These are phyloP conservation scores for Serilophus lunatus DNA, from an alignment of 2,113 vertebrate species.

Conservation along the genomic window DNA sequence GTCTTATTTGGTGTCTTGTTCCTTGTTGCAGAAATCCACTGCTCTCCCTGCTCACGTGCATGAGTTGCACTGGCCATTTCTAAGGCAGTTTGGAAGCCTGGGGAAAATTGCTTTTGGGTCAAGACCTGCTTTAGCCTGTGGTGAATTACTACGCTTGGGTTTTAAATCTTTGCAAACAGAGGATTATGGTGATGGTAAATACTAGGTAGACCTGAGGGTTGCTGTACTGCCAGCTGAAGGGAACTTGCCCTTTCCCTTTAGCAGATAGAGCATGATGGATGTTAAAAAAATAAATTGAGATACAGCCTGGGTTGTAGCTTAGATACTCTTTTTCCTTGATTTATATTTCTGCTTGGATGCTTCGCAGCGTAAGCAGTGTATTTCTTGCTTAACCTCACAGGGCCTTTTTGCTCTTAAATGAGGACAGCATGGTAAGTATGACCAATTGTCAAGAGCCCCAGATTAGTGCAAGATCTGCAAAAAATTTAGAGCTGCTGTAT, in stretches of 20 bases:
- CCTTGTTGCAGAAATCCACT: not conserved
- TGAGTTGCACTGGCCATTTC: not conserved
- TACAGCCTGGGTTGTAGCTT: not conserved
- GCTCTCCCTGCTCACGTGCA: not conserved
- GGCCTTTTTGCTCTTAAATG: slow-evolving; percentile 14
- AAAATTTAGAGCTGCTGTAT: not conserved
- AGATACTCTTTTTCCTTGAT: slow-evolving; percentile 33
- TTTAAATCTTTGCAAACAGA: slow-evolving; percentile 63
- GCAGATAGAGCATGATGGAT: not conserved
- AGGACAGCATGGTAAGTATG: not conserved
- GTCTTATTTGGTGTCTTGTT: not conserved
- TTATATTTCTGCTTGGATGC: slow-evolving; percentile 36
- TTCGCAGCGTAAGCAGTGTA: not conserved
- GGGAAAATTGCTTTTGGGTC: slow-evolving; percentile 45
- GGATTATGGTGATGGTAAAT: slow-evolving; percentile 50
- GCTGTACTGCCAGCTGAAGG: accelerated
- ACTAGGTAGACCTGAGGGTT: slow-evolving; percentile 1
- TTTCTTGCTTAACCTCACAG: slow-evolving; percentile 26
- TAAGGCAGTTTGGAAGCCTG: not conserved
- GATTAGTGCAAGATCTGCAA: slow-evolving; percentile 35
- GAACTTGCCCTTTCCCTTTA: slow-evolving; percentile 6
- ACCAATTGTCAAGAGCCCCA: not conserved
- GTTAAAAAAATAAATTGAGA: slow-evolving; percentile 24
- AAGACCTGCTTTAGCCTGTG: slow-evolving; percentile 44
- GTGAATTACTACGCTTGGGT: slow-evolving; percentile 17